Evolutionary conservation across 1,140 invertebrate genomes (phyloP), one percentile per base, ranked within the genome.

Genomic region (Agraylea sexmaculata): DNA sequence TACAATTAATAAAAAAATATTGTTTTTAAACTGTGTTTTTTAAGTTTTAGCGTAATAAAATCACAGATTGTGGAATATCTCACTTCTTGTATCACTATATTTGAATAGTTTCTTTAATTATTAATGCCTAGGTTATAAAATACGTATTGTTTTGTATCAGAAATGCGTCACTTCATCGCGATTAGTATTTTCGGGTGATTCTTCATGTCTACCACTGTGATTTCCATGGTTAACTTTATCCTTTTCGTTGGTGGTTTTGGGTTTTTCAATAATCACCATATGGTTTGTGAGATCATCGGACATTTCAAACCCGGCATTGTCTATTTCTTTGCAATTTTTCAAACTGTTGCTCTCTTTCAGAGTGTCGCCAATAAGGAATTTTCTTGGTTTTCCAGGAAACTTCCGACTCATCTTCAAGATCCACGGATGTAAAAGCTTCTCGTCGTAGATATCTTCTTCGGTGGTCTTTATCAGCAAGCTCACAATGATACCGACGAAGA

Each of bases 361-460:
- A 7, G 7, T 17, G 33, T 35, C 19, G 18, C 10, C 20, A 15
- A 28, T 28, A 3, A 46, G 23, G 34, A 33, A 50, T 43, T 30
- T 43, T 35, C 66, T 58, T 3, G 51, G 62, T 42, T 62, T 65
- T 0, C 75, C 74, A 0, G 75, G 74, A 25, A 71, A 68, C 31
- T 53, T 55, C 42, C 55, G 59, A 4, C 72, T 73, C n/a, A 77
- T 45, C 49, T 68, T 74, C 10, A 74, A 58, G 5, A 77, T 71
- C 5, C 71, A 32, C 0, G 78, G 78, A 58, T 81, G 78, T 18
- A 81, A 54, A 8, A 81, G 55, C 39, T 77, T 73, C 44, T 75
- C 71, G 42, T 81, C 76, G 52, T 80, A 82, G 28, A 65, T 59
- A 46, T 81, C 77, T 4, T 64, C 63, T 21, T 76, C 65, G 5